These are phyloP conservation scores for Lamellibrachia luymesi DNA, from an alignment of 1,140 invertebrate species.

Conservation along the genomic window DNA sequence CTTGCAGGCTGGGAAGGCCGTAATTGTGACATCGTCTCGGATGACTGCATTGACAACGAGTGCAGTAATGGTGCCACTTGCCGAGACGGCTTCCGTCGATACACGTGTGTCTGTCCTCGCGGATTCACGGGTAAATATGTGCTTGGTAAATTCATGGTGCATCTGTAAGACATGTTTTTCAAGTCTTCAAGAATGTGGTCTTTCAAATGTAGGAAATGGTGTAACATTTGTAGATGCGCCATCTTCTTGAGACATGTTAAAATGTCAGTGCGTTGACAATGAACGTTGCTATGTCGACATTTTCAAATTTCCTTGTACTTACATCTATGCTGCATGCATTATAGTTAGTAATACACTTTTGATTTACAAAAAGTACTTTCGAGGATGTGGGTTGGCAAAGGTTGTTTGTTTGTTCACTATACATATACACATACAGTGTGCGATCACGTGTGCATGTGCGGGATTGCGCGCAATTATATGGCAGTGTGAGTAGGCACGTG, in stretches of 20 bases:
- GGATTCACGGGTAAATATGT: not conserved
- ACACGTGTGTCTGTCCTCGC: not conserved
- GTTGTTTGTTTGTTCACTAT: too few relatives aligned
- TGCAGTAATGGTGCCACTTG: not conserved
- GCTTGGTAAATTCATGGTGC: not conserved
- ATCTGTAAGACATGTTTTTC: not conserved
- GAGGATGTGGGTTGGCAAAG: too few relatives aligned
- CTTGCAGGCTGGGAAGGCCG: slow-evolving; percentile 49
- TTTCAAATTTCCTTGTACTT: not conserved
- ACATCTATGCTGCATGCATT: not conserved
- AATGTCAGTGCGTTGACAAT: too few relatives aligned
- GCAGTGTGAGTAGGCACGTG: slow-evolving; percentile 74
- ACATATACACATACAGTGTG: too few relatives aligned
- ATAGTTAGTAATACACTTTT: not conserved
- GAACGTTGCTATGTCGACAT: not conserved
- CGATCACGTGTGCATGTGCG: too few relatives aligned
- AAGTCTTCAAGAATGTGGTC: not conserved
- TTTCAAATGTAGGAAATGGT: not conserved
- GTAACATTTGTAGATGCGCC: not conserved
- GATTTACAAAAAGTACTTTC: not conserved
- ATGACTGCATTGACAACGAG: not conserved
- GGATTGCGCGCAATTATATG: slow-evolving; percentile 54
- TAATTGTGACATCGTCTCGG: not conserved
- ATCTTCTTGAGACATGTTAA: too few relatives aligned
- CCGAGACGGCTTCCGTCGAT: not conserved